Evolutionary conservation across 2,113 vertebrate species (phyloP).

Genomic region (Ictalurus punctatus): DNA sequence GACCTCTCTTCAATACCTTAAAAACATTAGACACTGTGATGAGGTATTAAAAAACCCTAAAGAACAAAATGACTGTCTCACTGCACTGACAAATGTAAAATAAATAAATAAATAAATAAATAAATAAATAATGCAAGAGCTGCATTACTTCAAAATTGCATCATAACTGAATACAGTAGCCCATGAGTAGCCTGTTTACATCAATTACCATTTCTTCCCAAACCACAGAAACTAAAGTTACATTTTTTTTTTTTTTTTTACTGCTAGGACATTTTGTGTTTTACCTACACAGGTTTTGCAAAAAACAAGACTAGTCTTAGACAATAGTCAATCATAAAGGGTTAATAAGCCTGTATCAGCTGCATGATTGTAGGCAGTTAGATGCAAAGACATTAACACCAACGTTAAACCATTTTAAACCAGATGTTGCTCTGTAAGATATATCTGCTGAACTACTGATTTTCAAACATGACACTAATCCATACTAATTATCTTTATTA

Average conservation of each 20-base stretch:
- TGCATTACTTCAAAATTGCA: too few species aligned
- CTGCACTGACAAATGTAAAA: too few species aligned
- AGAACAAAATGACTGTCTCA: too few species aligned
- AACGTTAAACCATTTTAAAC: neutral
- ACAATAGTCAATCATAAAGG: neutral
- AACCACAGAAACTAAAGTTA: too few species aligned
- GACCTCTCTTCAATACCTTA: too few species aligned
- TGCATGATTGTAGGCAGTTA: neutral
- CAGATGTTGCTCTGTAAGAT: neutral
- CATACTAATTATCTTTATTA: constrained; percentile 5
- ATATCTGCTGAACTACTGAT: neutral
- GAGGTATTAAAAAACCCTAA: too few species aligned
- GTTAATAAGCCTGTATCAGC: neutral
- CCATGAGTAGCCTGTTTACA: too few species aligned
- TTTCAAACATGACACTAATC: neutral
- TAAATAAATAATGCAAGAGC: too few species aligned
- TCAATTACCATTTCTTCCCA: too few species aligned
- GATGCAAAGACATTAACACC: neutral
- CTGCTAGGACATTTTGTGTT: neutral
- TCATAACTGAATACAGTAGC: too few species aligned
- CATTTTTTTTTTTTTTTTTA: neutral
- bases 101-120: too few species aligned
- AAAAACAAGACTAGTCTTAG: neutral
- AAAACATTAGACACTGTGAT: too few species aligned
- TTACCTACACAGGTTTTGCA: neutral